A percentile compares a stretch with the other conserved stretches of the same genome.
phyloP scores from a whole-genome alignment of 2,888 invertebrate species.

The Anorthoa munda region DNA sequence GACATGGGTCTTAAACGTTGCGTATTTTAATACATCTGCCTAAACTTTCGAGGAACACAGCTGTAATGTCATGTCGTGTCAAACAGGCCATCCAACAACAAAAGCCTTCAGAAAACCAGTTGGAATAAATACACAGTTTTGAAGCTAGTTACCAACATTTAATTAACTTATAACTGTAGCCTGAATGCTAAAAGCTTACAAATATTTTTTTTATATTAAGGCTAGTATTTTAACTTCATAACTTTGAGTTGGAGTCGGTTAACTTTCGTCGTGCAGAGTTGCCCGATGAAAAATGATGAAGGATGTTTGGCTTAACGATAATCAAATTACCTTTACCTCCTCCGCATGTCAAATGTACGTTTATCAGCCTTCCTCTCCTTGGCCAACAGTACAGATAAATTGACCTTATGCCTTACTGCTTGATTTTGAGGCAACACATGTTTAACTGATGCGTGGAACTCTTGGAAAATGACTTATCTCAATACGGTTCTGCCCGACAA shows the following conservation, averaged over 20 bases:
- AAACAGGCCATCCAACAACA: not conserved
- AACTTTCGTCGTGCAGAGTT: constrained; percentile 31
- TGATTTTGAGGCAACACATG: too few species aligned
- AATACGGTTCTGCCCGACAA: too few species aligned
- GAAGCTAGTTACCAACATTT: constrained; percentile 36
- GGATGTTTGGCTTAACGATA: not conserved
- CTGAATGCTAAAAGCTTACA: constrained; percentile 26
- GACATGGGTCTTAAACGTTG: too few species aligned
- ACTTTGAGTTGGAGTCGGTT: constrained; percentile 23
- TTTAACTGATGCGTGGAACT: too few species aligned
- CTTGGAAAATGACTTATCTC: too few species aligned
- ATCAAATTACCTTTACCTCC: not conserved
- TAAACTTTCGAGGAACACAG: too few species aligned
- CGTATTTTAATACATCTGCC: too few species aligned
- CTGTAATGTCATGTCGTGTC: not conserved
- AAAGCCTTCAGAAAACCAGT: constrained; percentile 11
- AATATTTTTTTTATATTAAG: constrained; percentile 43
- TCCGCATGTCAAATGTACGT: too few species aligned
- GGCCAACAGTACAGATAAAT: too few species aligned
- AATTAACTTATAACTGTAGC: constrained; percentile 42
- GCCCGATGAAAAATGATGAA: constrained; percentile 28
- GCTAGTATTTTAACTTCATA: constrained; percentile 43
- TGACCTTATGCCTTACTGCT: too few species aligned
- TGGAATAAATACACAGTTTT: constrained; percentile 33
- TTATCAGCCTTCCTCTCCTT: too few species aligned